phyloP scores from a whole-genome alignment of 2,797 vertebrate species.

The Sylvia borin region DNA sequence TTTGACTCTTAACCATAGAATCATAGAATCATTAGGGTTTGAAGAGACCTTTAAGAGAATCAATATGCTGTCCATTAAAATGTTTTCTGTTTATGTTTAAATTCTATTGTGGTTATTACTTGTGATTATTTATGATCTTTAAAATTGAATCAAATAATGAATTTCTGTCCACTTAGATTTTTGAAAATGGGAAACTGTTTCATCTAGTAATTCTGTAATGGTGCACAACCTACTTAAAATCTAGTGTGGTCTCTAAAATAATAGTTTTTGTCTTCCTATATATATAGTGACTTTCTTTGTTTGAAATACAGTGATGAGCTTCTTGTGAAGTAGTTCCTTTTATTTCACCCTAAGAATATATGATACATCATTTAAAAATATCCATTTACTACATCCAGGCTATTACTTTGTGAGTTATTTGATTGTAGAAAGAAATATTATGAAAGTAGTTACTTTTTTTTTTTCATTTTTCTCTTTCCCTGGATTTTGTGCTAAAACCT shows the following conservation, averaged over 20 bases:
- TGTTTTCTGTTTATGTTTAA: not conserved
- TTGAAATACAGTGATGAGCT: not conserved
- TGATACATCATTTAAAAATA: not conserved
- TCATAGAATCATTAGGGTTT: fast-evolving
- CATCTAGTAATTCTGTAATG: not conserved
- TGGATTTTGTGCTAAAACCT: not conserved
- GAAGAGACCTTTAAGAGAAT: not conserved
- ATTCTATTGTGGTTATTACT: not conserved
- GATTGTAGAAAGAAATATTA: not conserved
- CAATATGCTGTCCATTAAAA: not conserved
- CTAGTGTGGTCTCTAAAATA: not conserved
- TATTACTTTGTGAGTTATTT: not conserved
- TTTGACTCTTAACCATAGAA: not conserved
- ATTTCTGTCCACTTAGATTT: not conserved
- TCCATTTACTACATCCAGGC: not conserved
- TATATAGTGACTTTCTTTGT: not conserved
- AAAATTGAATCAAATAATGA: not conserved
- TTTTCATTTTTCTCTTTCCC: not conserved
- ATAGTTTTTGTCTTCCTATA: not conserved
- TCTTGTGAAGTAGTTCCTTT: not conserved
- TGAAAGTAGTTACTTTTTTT: not conserved
- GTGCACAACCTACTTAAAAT: not conserved
- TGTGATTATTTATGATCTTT: not conserved
- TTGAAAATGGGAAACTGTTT: not conserved
- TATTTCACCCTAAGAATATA: not conserved